Conservation (phyloP, 2,797 vertebrate species). For the Pantherophis vulpinus region DNA sequence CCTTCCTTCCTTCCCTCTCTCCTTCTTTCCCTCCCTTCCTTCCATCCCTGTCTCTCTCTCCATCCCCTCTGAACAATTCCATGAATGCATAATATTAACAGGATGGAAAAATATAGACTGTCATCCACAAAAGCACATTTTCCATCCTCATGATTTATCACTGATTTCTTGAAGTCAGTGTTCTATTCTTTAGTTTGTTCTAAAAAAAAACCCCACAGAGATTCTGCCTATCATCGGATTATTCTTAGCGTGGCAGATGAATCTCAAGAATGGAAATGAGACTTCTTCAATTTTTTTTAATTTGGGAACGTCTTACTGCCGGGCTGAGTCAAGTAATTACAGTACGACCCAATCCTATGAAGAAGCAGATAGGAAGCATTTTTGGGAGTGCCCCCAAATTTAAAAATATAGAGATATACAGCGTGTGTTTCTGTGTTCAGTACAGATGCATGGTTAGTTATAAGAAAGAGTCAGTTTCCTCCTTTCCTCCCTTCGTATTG, state of each 20-base stretch:
- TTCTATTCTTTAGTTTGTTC: neutral
- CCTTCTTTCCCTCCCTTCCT: neutral
- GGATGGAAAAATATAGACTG: neutral
- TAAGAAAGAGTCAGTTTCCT: neutral
- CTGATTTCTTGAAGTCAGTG: neutral
- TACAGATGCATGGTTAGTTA: neutral
- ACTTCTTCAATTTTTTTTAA: neutral
- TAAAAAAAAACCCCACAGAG: neutral
- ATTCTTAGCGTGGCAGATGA: neutral
- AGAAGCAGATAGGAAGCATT: neutral
- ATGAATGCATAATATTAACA: neutral
- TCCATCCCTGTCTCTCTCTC: neutral
- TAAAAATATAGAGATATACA: neutral
- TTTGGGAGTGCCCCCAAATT: neutral
- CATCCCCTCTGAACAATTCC: neutral
- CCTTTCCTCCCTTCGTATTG: neutral
- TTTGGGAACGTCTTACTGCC: neutral
- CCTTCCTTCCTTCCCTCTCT: neutral
- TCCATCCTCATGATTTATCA: neutral
- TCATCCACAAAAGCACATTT: neutral
- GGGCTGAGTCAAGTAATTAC: neutral
- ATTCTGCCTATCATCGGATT: neutral
- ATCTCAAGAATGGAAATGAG: neutral
- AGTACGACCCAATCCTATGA: neutral
- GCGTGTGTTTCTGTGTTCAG: neutral